Evolutionary conservation across 2,888 invertebrate genomes (phyloP).

Genomic region (Andricus quercusramuli): DNA sequence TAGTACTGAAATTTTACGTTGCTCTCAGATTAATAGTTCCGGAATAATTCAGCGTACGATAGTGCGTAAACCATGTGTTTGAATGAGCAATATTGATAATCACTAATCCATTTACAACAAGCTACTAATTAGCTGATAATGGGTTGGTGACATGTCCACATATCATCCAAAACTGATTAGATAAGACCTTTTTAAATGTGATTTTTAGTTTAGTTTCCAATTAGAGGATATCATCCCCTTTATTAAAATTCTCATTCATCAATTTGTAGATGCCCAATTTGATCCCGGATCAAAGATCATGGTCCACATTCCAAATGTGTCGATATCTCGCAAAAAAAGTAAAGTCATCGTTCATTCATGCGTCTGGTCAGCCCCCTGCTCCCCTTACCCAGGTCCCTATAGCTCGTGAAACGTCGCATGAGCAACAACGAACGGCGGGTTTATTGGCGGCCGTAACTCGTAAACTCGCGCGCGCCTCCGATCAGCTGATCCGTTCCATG

Average conservation of each 20-base stretch:
- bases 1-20: conserved; percentile 60
- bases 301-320: not conserved
- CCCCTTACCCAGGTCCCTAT: conserved; percentile 57
- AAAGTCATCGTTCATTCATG: conserved; percentile 70
- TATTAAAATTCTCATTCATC: not conserved
- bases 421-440: conserved; percentile 75
- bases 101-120: too few relatives aligned
- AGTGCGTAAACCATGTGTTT: conserved; percentile 31
- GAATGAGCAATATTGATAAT: not conserved
- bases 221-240: too few relatives aligned
- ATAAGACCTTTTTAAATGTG: too few relatives aligned
- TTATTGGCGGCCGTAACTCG: conserved; percentile 79
- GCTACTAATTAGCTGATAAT: too few relatives aligned
- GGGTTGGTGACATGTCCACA: too few relatives aligned
- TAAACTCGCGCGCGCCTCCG: conserved; percentile 78
- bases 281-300: not conserved
- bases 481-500: conserved; percentile 79
- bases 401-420: conserved; percentile 73
- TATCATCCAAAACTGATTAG: too few relatives aligned
- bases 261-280: not conserved
- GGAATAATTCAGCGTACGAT: conserved; percentile 48
- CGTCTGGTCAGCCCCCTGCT: conserved; percentile 60
- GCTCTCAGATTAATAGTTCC: conserved; percentile 57
- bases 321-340: conserved; percentile 45
- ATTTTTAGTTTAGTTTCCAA: too few relatives aligned